Evolutionary conservation across 2,888 invertebrate genomes (phyloP).

Genomic region (Clivina fossor): DNA sequence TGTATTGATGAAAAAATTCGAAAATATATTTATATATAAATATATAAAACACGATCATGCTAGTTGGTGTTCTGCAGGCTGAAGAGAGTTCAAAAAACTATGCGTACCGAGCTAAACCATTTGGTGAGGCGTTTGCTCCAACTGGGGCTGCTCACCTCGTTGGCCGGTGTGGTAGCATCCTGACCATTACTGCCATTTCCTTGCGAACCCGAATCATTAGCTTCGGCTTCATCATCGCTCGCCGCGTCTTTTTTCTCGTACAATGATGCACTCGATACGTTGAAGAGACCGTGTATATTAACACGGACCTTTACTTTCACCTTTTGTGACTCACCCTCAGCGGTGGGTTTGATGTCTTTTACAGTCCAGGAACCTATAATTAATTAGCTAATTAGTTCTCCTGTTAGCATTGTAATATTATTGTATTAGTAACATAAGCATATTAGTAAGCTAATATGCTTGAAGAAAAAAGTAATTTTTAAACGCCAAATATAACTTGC

Average conservation of each 20-base stretch:
- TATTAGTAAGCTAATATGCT: too few relatives aligned
- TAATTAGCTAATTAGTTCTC: too few relatives aligned
- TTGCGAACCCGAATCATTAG: conserved; percentile 50
- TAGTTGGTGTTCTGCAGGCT: conserved; percentile 32
- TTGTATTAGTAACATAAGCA: too few relatives aligned
- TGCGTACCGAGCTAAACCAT: conserved; percentile 57
- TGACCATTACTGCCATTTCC: conserved; percentile 48
- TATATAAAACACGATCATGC: conserved; percentile 18
- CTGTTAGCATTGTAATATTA: too few relatives aligned
- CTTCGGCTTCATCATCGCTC: conserved; percentile 54
- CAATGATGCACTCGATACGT: conserved; percentile 82
- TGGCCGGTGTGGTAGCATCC: conserved; percentile 46
- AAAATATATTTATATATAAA: too few relatives aligned
- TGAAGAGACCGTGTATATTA: conserved; percentile 90
- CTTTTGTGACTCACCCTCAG: conserved; percentile 90
- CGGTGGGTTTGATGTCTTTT: conserved; percentile 80
- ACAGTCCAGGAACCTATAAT: conserved; percentile 72
- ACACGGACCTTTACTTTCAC: conserved; percentile 95
- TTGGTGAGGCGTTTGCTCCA: conserved; percentile 56
- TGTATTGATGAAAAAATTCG: too few relatives aligned
- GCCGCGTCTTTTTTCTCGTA: conserved; percentile 69
- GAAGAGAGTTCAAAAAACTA: conserved; percentile 38
- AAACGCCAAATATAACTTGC: too few relatives aligned
- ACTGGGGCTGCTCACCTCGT: conserved; percentile 54
- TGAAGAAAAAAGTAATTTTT: too few relatives aligned